Base-by-base conservation (phyloP, 2,888 invertebrate genomes). In the Thysanoteuthis rhombus region DNA sequence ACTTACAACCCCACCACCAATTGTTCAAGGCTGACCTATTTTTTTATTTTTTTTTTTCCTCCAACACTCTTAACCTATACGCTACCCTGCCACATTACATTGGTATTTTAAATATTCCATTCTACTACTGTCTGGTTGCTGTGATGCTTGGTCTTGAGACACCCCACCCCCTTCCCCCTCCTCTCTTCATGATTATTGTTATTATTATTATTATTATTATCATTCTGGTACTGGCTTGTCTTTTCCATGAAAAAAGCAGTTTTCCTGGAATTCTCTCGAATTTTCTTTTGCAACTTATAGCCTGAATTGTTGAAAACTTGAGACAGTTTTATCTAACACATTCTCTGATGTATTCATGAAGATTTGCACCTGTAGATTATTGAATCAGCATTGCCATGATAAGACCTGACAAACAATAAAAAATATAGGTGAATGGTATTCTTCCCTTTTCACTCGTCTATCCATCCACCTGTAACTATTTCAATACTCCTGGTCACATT, bases 21-120 rank as follows among this genome's bases (percentile, higher is more conserved):
- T 75, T 75, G 75, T 75, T 75, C n/a, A 75, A 75, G 75, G 75
- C 75, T 75, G 75, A 75, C 75, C 75, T 75, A 75, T 75, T 75
- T 75, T n/a, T 19, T 75, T n/a, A n/a, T n/a, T n/a, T n/a, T n/a
- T n/a, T n/a, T n/a, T n/a, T n/a, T 58, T 58, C 8, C 58, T 45
- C n/a, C 16, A 75, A 75, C 75, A 75, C n/a, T 75, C 75, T 75
- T 75, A 75, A 75, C 75, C 75, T 75, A 75, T 75, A 52, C 25
- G 52, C 52, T 25, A 52, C 22, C n/a, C 10, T n/a, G n/a, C 75
- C 36, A 75, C 19, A 19, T 75, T 75, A 75, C 75, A n/a, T 75
- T 16, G 75, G 36, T 75, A 75, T 75, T 36, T 58, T 58, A 58
- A 58, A 58, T 58, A 58, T 58, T 58, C 58, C 32, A 58, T 58